Percentiles rank a stretch among this genome's conserved stretches.
phyloP scores from a whole-genome alignment of 2,888 invertebrate genomes.

The Biston betularia region DNA sequence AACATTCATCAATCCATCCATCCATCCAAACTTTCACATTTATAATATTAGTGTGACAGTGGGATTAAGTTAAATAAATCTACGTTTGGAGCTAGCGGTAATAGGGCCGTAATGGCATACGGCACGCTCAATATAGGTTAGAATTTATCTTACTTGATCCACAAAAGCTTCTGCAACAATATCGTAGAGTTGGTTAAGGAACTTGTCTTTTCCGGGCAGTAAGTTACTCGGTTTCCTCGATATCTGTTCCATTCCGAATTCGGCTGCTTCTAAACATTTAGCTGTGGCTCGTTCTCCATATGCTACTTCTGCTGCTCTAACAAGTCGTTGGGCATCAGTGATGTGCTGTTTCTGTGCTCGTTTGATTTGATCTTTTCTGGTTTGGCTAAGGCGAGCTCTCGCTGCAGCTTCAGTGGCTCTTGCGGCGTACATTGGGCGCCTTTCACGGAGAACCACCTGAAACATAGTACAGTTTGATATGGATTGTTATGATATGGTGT shows the following conservation, averaged over 20 bases:
- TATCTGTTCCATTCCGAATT: conserved; percentile 78
- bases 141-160: conserved; percentile 65
- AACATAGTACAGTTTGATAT: background rate
- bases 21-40: too few species aligned
- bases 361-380: conserved; percentile 65
- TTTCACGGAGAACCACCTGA: conserved; percentile 72
- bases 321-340: conserved; percentile 69
- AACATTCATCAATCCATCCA: too few species aligned
- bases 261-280: conserved; percentile 72
- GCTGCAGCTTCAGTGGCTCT: conserved; percentile 67
- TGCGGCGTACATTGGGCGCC: conserved; percentile 75
- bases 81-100: too few species aligned
- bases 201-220: conserved; percentile 74
- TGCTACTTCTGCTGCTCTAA: conserved; percentile 58
- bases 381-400: conserved; percentile 61
- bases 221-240: conserved; percentile 64
- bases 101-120: too few species aligned
- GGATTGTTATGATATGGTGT: background rate
- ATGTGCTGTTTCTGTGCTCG: conserved; percentile 68
- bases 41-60: too few species aligned
- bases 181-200: conserved; percentile 67
- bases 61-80: too few species aligned
- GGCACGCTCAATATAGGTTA: too few species aligned
- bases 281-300: conserved; percentile 66
- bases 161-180: conserved; percentile 73